phyloP scores from a whole-genome alignment of 2,888 invertebrate genomes.

The Hyposoter dolosus region DNA sequence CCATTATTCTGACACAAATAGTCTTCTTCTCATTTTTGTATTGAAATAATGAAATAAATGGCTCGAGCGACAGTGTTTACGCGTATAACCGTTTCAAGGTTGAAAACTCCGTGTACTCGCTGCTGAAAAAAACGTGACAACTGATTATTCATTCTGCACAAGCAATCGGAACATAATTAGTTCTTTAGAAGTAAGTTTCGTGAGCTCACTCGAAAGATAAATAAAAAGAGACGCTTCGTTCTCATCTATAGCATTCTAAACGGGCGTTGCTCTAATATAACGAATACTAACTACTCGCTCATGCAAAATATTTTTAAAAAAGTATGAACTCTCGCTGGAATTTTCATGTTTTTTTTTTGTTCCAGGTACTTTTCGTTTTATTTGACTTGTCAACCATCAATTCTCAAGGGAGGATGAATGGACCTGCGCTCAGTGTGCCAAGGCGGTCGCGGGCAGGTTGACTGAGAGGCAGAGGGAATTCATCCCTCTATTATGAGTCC shows the following conservation, averaged over 20 bases:
- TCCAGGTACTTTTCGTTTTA: constrained; percentile 11
- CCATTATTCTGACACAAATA: not conserved
- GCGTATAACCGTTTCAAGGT: not conserved
- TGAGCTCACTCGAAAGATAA: not conserved
- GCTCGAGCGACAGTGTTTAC: not conserved
- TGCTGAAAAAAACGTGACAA: not conserved
- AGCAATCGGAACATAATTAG: not conserved
- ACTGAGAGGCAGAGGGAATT: constrained; percentile 30
- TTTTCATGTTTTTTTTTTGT: constrained; percentile 18
- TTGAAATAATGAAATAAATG: not conserved
- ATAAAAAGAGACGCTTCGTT: not conserved
- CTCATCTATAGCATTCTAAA: not conserved
- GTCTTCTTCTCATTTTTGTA: not conserved
- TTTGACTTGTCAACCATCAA: constrained; percentile 24
- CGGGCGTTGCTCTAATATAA: not conserved
- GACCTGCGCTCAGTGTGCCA: constrained; percentile 8
- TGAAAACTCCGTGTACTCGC: no score
- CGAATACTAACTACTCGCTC: not conserved
- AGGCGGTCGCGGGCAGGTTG: constrained; percentile 7
- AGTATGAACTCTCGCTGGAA: not conserved
- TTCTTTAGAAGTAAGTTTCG: not conserved
- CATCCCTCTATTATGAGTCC: constrained; percentile 41
- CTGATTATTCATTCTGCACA: not conserved
- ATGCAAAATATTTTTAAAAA: not conserved
- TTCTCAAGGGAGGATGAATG: constrained; percentile 24